These are phyloP conservation scores for Hybognathus amarus DNA, from an alignment of 2,797 vertebrate species.

Conservation along the genomic window DNA sequence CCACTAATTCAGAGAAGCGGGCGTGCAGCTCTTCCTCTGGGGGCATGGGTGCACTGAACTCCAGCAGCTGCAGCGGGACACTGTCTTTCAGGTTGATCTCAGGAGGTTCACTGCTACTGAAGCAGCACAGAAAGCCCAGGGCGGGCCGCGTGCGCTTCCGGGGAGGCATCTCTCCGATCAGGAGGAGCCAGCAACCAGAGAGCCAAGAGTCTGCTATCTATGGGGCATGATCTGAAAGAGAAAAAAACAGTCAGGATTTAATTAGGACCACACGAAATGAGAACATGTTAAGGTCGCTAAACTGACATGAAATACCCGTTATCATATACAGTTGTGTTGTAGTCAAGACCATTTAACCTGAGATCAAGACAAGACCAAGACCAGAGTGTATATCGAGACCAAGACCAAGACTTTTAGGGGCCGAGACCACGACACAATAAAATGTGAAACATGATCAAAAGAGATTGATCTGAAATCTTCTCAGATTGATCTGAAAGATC, in stretches of 20 bases:
- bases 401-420: no score
- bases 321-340: no score
- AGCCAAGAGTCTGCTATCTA: conserved; percentile 83
- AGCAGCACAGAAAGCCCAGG: conserved; percentile 95
- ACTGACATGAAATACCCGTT: no score
- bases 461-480: no score
- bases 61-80: conserved; percentile 91
- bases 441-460: no score
- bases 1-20: conserved; percentile 95
- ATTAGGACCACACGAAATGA: not conserved
- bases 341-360: no score
- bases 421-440: no score
- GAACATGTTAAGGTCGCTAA: no score
- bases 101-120: conserved; percentile 87
- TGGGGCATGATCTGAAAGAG: conserved; percentile 86
- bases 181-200: conserved; percentile 46
- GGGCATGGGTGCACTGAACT: conserved; percentile 94
- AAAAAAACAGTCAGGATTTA: conserved; percentile 1
- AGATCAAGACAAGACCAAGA: no score
- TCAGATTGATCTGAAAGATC: no score
- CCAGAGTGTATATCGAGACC: no score
- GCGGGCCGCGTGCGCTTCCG: conserved; percentile 93
- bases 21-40: conserved; percentile 92
- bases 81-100: conserved; percentile 98
- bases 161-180: conserved; percentile 87